Evolutionary conservation across 2,888 invertebrate genomes (phyloP).

Genomic region (Nebria salina): DNA sequence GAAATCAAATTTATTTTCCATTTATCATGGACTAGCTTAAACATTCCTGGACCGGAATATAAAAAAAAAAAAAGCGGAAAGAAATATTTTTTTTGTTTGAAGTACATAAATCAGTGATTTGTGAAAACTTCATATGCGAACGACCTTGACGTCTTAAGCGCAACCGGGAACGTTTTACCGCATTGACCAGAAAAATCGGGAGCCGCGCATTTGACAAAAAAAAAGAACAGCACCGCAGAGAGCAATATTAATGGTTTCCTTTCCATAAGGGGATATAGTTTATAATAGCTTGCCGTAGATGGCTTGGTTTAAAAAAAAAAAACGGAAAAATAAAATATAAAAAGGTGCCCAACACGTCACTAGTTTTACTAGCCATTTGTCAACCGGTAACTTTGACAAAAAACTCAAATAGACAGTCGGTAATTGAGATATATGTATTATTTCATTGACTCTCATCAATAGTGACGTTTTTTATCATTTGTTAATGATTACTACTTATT

Average conservation of each 20-base stretch:
- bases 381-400: neutral
- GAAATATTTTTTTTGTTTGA: neutral
- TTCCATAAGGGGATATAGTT: conserved; percentile 1
- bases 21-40: neutral
- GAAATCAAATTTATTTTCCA: neutral
- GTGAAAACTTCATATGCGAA: neutral
- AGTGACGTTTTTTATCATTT: too few relatives aligned
- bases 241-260: conserved; percentile 1
- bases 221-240: neutral
- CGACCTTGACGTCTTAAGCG: neutral
- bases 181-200: conserved; percentile 1
- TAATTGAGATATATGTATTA: neutral
- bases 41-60: neutral
- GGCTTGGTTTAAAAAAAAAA: neutral
- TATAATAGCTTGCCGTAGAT: neutral
- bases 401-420: neutral
- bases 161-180: neutral
- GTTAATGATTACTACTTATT: too few relatives aligned
- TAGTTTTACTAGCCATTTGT: conserved; percentile 1
- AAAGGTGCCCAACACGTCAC: neutral
- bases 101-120: neutral
- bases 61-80: neutral
- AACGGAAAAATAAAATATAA: neutral
- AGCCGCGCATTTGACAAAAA: neutral
- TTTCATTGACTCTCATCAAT: neutral